Evolutionary conservation across 2,113 vertebrate genomes (phyloP).

Genomic region (Dendropsophus ebraccatus): DNA sequence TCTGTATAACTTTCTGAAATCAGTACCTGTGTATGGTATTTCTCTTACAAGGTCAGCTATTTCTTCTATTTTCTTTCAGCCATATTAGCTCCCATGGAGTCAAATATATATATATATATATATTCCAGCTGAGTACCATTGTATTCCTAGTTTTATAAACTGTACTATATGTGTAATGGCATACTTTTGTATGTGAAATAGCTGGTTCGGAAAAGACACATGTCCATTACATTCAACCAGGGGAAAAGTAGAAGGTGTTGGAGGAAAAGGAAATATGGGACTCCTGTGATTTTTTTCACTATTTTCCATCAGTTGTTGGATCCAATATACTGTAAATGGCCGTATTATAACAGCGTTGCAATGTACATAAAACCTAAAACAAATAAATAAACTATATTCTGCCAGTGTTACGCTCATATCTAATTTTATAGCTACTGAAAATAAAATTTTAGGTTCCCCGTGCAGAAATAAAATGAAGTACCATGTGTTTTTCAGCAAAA

Average conservation of each 20-base stretch:
- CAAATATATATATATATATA: too few species aligned
- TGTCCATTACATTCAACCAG: neutral
- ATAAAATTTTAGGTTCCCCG: slow-evolving; percentile 62
- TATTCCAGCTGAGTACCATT: too few species aligned
- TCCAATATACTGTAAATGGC: neutral
- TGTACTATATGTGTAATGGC: too few species aligned
- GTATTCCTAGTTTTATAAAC: too few species aligned
- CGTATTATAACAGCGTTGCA: neutral
- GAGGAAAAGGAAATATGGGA: neutral
- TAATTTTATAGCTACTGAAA: slow-evolving; percentile 65
- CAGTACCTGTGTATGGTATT: too few species aligned
- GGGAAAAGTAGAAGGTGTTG: neutral
- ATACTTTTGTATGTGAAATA: too few species aligned
- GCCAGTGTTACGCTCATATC: slow-evolving; percentile 65
- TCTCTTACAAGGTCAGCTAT: too few species aligned
- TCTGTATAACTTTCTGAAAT: too few species aligned
- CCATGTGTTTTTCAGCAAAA: slow-evolving; percentile 73
- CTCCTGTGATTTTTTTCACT: neutral
- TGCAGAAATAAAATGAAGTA: slow-evolving; percentile 64
- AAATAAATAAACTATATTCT: slow-evolving; percentile 49
- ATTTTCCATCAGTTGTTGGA: neutral
- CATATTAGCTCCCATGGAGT: too few species aligned
- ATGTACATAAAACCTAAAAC: slow-evolving; percentile 13
- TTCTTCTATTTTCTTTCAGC: too few species aligned
- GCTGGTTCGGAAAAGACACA: neutral